These are phyloP conservation scores for Hybognathus amarus DNA, from an alignment of 2,797 vertebrate genomes.

Conservation along the genomic window DNA sequence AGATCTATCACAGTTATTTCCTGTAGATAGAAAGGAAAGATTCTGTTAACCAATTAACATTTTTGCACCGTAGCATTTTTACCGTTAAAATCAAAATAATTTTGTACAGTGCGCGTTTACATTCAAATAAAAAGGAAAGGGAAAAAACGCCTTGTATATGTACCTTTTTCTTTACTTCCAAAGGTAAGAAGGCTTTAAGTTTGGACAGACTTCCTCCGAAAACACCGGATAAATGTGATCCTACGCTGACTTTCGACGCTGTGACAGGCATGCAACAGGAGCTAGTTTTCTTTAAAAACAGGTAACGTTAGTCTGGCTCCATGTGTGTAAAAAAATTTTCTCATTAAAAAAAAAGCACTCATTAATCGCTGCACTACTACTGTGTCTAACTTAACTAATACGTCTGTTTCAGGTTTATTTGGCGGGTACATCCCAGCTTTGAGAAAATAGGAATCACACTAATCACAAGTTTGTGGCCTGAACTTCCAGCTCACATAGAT, in stretches of 20 bases:
- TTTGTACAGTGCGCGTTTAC: too few relatives aligned
- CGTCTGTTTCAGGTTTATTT: constrained; percentile 70
- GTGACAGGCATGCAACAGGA: constrained; percentile 85
- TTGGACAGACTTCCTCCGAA: constrained; percentile 82
- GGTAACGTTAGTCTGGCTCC: constrained; percentile 67
- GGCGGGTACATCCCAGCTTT: constrained; percentile 71
- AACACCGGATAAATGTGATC: constrained; percentile 89
- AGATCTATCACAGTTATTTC: too few relatives aligned
- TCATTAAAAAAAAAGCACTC: too few relatives aligned
- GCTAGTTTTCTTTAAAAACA: constrained; percentile 88
- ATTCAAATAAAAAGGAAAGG: not conserved
- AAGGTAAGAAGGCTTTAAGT: constrained; percentile 22
- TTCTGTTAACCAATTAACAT: too few relatives aligned
- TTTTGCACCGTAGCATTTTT: too few relatives aligned
- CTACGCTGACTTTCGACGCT: constrained; percentile 83
- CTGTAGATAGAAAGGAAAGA: too few relatives aligned
- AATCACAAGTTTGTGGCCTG: constrained; percentile 70
- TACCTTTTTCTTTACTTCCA: constrained; percentile 35
- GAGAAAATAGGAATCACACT: constrained; percentile 64
- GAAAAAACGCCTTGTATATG: not conserved
- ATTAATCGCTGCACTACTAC: not conserved
- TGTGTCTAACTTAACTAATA: not conserved
- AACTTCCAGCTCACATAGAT: constrained; percentile 64
- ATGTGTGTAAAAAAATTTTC: too few relatives aligned
- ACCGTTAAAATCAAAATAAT: too few relatives aligned